Base-by-base conservation (phyloP, 37 sponge, comb jelly and placozoan genomes). In the Corticium candelabrum region DNA sequence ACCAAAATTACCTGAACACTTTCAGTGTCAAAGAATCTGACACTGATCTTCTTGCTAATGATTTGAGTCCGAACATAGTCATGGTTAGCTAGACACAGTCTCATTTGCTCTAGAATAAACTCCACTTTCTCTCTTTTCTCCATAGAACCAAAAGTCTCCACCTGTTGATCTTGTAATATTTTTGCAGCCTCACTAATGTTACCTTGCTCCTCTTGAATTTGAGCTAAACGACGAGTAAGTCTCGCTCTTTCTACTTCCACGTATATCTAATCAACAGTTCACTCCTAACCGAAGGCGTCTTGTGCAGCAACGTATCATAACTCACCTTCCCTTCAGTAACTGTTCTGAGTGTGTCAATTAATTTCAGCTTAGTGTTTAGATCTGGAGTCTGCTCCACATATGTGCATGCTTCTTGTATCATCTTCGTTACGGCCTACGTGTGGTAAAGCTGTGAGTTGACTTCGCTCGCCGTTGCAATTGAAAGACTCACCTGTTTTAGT, bases 141-240 rank as follows among this genome's bases (percentile, higher is more conserved):
- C 99, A 97, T 97, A 0, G 95, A 91, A 2, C 99, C 99, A 84
- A 87, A 97, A 34, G 99, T 97, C 77, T 97, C 99, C 74, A 71
- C 74, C 74, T 71, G 74, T 11, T 7, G 74, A 50, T 50, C 62
- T 21, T 50, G 62, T 21, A 50, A 50, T 11, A 50, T 50, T 21
- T 50, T 71, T 7, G 74, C 29, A 31, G 41, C 41, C 7, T 7
- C 67, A 7, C 5, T 41, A 76, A 91, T 74, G 5, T 91, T 86
- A 35, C 90, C 99, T 1, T 91, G 81, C 32, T 78, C 76, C 74
- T 97, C 99, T 41, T 83, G 88, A 7, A 97, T 97, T 57, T 81
- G 81, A 35, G 93, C 87, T 4, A 97, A 84, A 67, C 89, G 90
- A 75, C 91, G 75, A 21, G 99, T 97, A 34, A 97, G 88, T n/a